These are phyloP conservation scores for Malachius bipustulatus DNA, from an alignment of 2,888 invertebrate genomes.

Conservation along the genomic window DNA sequence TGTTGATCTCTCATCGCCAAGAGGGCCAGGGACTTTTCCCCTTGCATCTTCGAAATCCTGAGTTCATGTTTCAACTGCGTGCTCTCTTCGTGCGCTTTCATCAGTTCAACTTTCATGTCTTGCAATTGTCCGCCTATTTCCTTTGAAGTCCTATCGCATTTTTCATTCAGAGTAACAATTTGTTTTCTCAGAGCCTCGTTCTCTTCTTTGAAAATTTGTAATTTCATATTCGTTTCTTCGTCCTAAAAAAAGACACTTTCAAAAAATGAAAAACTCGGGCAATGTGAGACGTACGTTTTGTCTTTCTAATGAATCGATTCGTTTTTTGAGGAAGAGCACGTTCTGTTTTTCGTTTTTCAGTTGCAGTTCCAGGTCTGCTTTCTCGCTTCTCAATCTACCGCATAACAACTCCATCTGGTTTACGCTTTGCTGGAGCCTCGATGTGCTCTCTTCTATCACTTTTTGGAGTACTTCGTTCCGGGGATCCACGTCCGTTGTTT, in stretches of 20 bases:
- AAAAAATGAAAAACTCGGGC: neutral
- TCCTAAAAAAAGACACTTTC: neutral
- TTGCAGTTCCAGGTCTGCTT: conserved; percentile 28
- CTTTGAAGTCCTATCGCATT: conserved; percentile 20
- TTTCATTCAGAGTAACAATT: conserved; percentile 20
- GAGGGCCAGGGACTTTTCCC: conserved; percentile 33
- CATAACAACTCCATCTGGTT: conserved; percentile 33
- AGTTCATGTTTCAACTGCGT: conserved; percentile 29
- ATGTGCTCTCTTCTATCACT: conserved; percentile 31
- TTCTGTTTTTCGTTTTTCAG: conserved; percentile 27
- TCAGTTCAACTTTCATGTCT: conserved; percentile 26
- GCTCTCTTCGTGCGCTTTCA: conserved; percentile 26
- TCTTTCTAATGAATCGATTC: conserved; percentile 28
- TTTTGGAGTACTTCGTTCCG: conserved; percentile 30
- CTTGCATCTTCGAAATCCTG: conserved; percentile 31
- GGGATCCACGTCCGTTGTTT: conserved; percentile 26
- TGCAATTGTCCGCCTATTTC: conserved; percentile 24
- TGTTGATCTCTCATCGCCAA: conserved; percentile 33
- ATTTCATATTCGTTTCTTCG: neutral
- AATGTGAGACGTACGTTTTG: conserved; percentile 22
- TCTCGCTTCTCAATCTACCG: conserved; percentile 30
- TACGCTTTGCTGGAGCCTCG: conserved; percentile 32
- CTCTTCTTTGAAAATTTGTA: conserved; percentile 19
- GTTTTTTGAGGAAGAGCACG: conserved; percentile 24
- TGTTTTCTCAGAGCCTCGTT: conserved; percentile 22